These are phyloP conservation scores for Saxidomus purpurata DNA, from an alignment of 1,140 invertebrate species.

Conservation along the genomic window DNA sequence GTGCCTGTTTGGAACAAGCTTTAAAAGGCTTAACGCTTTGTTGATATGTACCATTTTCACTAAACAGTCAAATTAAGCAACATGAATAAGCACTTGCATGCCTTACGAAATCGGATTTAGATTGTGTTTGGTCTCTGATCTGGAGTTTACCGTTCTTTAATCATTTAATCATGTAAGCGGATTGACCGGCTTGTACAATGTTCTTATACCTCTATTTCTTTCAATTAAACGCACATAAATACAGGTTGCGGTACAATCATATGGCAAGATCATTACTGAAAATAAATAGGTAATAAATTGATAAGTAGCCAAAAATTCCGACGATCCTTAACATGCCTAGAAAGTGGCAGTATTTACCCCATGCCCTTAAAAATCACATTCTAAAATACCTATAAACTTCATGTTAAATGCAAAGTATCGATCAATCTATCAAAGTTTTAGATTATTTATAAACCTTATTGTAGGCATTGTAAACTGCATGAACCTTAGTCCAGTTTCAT, in stretches of 20 bases:
- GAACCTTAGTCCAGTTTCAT: neutral
- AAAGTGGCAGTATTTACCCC: neutral
- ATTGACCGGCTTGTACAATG: neutral
- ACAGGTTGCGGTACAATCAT: neutral
- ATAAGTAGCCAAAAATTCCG: neutral
- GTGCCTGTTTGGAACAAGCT: too few relatives aligned
- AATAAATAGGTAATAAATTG: neutral
- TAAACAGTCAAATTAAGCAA: neutral
- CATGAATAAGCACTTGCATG: neutral
- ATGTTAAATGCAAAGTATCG: neutral
- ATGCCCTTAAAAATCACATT: neutral
- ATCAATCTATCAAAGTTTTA: neutral
- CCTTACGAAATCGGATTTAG: neutral
- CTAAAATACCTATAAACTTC: neutral
- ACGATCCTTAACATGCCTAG: neutral
- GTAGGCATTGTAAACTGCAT: neutral
- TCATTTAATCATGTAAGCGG: neutral
- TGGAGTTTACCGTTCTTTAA: neutral
- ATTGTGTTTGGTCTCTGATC: neutral
- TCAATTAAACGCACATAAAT: neutral
- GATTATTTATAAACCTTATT: conserved; percentile 15
- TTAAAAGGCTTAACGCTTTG: too few relatives aligned
- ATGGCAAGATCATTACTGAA: neutral
- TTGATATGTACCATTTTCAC: neutral
- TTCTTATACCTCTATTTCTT: neutral